These are phyloP conservation scores for Ammospiza nelsoni DNA, from an alignment of 2,113 vertebrate genomes.

Conservation along the genomic window DNA sequence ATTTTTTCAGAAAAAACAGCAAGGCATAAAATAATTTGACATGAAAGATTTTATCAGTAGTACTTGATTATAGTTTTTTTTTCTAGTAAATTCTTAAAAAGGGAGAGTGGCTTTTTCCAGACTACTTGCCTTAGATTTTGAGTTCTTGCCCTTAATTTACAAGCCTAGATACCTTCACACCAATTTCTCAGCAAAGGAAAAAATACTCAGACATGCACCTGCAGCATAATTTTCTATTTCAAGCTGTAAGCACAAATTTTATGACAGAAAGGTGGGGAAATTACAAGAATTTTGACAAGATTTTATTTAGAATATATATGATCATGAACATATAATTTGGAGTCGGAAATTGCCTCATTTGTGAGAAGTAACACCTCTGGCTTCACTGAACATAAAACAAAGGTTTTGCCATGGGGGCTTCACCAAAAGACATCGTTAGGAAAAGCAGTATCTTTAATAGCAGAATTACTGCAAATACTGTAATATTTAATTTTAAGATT, in stretches of 20 bases:
- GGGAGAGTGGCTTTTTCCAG: neutral
- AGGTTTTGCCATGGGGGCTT: neutral
- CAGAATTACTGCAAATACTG: neutral
- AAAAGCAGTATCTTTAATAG: neutral
- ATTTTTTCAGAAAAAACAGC: neutral
- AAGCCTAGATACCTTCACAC: neutral
- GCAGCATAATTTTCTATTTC: constrained; percentile 17
- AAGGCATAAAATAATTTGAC: neutral
- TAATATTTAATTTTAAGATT: neutral
- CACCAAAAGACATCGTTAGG: neutral
- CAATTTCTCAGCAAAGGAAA: neutral
- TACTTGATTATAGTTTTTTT: neutral
- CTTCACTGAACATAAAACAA: constrained; percentile 27
- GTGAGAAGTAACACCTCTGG: constrained; percentile 14
- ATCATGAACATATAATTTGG: neutral
- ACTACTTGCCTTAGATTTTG: neutral
- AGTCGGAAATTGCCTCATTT: constrained; percentile 5
- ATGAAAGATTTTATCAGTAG: neutral
- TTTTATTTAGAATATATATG: constrained; percentile 24
- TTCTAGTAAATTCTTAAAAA: neutral
- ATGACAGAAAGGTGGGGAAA: neutral
- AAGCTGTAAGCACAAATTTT: neutral
- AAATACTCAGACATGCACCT: neutral
- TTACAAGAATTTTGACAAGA: neutral
- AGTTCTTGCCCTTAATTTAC: neutral